Evolutionary conservation across 2,113 vertebrate species (phyloP).

Genomic region (Malurus melanocephalus): DNA sequence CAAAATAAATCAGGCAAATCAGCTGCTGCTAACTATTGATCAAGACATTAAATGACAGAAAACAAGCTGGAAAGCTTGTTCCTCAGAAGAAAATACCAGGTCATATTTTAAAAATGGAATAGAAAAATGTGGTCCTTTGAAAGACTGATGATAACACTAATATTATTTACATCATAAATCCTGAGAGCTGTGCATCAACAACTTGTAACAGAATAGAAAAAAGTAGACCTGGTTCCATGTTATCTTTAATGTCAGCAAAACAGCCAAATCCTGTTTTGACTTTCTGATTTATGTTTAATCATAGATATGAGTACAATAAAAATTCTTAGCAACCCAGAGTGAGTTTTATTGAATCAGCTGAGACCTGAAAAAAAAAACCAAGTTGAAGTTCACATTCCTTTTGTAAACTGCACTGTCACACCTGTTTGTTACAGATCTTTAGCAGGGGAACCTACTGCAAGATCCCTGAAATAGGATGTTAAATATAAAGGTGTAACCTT

Average conservation of each 20-base stretch:
- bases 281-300: constrained; percentile 12
- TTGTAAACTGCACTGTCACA: constrained; percentile 3
- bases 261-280: neutral
- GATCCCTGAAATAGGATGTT: neutral
- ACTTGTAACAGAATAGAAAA: neutral
- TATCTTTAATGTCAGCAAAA: neutral
- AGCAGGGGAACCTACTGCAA: neutral
- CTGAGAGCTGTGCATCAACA: neutral
- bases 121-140: neutral
- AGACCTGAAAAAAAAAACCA: constrained; percentile 17
- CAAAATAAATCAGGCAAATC: neutral
- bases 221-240: neutral
- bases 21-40: neutral
- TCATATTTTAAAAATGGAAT: neutral
- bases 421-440: neutral
- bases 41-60: constrained; percentile 17
- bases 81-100: neutral
- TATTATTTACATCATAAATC: neutral
- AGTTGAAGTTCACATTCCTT: constrained; percentile 7
- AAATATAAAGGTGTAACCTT: constrained; percentile 48
- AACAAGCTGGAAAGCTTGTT: neutral
- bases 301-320: neutral
- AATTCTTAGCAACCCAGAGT: neutral
- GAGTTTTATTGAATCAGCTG: neutral
- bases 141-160: neutral